A percentile compares a stretch with the other conserved stretches of the same genome.
Evolutionary conservation across 2,888 invertebrate genomes (phyloP).

Genomic region (Celastrina argiolus): DNA sequence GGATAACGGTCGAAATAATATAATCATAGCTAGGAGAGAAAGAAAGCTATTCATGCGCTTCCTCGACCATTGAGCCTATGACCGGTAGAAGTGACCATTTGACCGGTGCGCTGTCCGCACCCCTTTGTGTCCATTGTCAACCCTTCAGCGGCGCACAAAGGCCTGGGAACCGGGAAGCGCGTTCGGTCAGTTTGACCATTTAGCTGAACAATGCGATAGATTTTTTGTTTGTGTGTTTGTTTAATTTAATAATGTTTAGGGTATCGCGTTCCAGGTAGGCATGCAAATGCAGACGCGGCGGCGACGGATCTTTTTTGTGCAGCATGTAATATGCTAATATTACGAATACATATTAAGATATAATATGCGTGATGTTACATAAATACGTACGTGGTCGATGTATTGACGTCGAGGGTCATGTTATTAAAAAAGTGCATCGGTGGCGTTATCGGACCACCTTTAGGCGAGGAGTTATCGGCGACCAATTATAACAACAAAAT

Average conservation of each 20-base stretch:
- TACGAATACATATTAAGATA: too few relatives aligned
- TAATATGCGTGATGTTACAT: neutral
- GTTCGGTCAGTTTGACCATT: slow-evolving; percentile 52
- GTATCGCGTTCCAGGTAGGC: neutral
- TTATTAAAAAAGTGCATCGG: slow-evolving; percentile 15
- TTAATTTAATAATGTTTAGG: slow-evolving; percentile 21
- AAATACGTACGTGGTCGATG: too few relatives aligned
- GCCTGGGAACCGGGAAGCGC: slow-evolving; percentile 72
- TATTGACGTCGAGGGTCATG: neutral
- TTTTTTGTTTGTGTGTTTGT: slow-evolving; percentile 22
- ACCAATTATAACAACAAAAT: slow-evolving; percentile 10
- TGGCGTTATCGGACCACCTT: slow-evolving; percentile 5
- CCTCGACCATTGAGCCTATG: slow-evolving; percentile 64
- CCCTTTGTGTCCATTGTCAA: slow-evolving; percentile 68
- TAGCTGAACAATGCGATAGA: slow-evolving; percentile 52
- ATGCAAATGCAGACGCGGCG: slow-evolving; percentile 14
- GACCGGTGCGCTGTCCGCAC: slow-evolving; percentile 76
- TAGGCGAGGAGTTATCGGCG: neutral
- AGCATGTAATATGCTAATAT: too few relatives aligned
- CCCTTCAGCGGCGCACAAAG: slow-evolving; percentile 62
- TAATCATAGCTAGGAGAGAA: slow-evolving; percentile 61
- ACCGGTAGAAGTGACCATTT: slow-evolving; percentile 72
- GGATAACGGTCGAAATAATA: slow-evolving; percentile 74
- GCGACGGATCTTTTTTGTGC: too few relatives aligned
- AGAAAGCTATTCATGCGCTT: slow-evolving; percentile 73